Percentiles rank a stretch among this genome's conserved stretches.
Conservation (phyloP, 2,888 invertebrate genomes). For the Macrophya annulata region DNA sequence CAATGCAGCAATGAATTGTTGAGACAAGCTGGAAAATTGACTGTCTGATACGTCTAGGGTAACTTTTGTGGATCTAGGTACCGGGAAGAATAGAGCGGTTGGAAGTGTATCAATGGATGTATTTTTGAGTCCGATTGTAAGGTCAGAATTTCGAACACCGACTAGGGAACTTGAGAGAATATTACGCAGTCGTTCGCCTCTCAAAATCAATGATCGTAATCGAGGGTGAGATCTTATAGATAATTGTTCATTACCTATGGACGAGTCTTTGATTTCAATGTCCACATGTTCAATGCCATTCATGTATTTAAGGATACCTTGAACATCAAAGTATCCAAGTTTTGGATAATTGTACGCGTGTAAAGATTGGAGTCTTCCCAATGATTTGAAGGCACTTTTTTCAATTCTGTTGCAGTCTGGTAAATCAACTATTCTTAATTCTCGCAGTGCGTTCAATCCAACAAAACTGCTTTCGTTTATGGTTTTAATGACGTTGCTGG, state of each 20-base stretch:
- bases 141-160: conserved; percentile 87
- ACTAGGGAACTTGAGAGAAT: conserved; percentile 92
- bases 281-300: conserved; percentile 89
- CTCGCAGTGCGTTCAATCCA: conserved; percentile 85
- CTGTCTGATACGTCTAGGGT: conserved; percentile 90
- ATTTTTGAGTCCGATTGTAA: conserved; percentile 89
- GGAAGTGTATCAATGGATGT: conserved; percentile 91
- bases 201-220: conserved; percentile 87
- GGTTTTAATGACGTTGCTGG: conserved; percentile 90
- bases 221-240: conserved; percentile 90
- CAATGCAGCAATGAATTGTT: conserved; percentile 89
- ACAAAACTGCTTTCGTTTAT: conserved; percentile 90
- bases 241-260: conserved; percentile 90
- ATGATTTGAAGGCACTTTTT: conserved; percentile 88
- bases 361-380: conserved; percentile 87
- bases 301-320: conserved; percentile 89
- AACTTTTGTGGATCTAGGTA: conserved; percentile 92
- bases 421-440: conserved; percentile 86
- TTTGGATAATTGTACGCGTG: conserved; percentile 89
- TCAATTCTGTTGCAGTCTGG: conserved; percentile 89
- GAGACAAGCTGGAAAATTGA: conserved; percentile 88
- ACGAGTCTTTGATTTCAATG: conserved; percentile 92
- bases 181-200: conserved; percentile 88
- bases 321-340: conserved; percentile 92
- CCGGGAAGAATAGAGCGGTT: conserved; percentile 91